Evolutionary conservation across 2,113 vertebrate genomes (phyloP).

Genomic region (Hyaena hyaena): DNA sequence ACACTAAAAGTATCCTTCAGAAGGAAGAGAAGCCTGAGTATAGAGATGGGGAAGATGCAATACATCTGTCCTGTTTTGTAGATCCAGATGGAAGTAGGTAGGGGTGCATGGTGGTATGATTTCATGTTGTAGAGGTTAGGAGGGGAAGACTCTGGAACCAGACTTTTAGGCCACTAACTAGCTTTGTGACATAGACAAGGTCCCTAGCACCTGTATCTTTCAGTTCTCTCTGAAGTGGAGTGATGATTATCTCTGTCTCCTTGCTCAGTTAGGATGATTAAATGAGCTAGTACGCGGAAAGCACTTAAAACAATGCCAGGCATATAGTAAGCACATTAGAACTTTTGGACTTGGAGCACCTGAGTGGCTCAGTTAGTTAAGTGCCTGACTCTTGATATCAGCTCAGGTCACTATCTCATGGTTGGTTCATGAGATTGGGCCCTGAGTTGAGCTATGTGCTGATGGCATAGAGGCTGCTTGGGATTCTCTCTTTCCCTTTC

Average conservation of each 20-base stretch:
- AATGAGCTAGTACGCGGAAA: not conserved
- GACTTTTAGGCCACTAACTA: not conserved
- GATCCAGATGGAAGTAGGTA: not conserved
- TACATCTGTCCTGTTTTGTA: not conserved
- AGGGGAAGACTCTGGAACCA: not conserved
- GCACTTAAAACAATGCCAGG: not conserved
- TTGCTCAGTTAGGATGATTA: not conserved
- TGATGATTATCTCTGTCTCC: not conserved
- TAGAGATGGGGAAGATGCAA: not conserved
- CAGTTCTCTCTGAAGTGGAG: not conserved
- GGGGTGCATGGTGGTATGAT: fast-evolving
- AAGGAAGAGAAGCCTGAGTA: not conserved
- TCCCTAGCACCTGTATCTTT: not conserved
- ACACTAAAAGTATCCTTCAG: not conserved
- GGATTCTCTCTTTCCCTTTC: no score
- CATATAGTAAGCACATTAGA: not conserved
- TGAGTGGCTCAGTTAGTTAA: no score
- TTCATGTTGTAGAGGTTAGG: not conserved
- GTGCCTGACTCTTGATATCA: no score
- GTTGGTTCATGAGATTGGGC: no score
- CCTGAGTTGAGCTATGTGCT: no score
- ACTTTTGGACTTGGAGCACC: not conserved
- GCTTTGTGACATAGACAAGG: not conserved
- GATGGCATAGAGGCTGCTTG: no score
- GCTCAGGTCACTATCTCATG: no score